A percentile compares a stretch with the other conserved stretches of the same genome.
These are phyloP conservation scores for Armadillidium nasatum DNA, from an alignment of 1,140 invertebrate genomes.

Conservation along the genomic window DNA sequence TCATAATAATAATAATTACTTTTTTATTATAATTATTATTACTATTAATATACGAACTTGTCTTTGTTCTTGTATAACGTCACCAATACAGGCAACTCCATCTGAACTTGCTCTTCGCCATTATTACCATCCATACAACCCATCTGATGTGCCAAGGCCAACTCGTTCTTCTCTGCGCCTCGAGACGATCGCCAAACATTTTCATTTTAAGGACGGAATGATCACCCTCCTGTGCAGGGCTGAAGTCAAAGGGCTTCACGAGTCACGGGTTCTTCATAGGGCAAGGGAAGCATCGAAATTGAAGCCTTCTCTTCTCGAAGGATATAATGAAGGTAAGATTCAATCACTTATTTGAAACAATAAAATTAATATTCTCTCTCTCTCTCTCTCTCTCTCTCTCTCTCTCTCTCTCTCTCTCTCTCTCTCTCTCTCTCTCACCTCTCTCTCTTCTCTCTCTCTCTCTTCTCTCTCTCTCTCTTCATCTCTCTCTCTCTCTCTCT, in stretches of 20 bases:
- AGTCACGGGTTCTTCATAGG: neutral
- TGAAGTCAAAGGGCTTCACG: neutral
- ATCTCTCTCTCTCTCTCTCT: neutral
- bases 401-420: no score
- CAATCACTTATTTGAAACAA: neutral
- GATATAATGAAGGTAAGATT: neutral
- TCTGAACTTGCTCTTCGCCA: neutral
- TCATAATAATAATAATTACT: no score
- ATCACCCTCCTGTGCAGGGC: slow-evolving; percentile 4
- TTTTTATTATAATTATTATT: no score
- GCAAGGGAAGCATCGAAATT: neutral
- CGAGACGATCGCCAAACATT: neutral
- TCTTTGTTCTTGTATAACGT: no score
- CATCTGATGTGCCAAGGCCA: neutral
- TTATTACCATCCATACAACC: neutral
- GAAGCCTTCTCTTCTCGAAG: neutral
- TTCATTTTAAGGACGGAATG: neutral
- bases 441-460: no score
- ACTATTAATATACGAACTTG: no score
- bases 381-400: no score
- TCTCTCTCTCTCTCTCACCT: no score
- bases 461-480: neutral
- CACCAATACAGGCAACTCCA: neutral
- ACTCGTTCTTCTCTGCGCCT: neutral
- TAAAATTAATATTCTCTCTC: no score